These are phyloP conservation scores for Tetranychus piercei DNA, from an alignment of 2,888 invertebrate genomes.

Conservation along the genomic window DNA sequence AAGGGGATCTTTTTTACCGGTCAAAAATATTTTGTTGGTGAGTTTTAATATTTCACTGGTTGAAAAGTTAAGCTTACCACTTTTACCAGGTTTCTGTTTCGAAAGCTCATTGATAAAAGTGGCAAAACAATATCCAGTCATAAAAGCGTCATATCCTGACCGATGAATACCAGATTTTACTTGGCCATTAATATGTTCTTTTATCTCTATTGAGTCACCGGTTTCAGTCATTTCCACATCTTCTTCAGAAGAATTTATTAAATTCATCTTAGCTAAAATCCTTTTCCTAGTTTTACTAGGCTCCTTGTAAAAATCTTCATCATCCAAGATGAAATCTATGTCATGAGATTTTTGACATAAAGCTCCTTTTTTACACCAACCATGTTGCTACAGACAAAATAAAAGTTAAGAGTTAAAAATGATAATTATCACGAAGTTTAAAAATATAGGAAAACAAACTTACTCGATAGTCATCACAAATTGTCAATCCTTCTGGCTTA, in stretches of 20 bases:
- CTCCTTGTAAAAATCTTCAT: constrained; percentile 28
- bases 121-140: constrained; percentile 35
- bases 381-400: not conserved
- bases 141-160: constrained; percentile 36
- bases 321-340: constrained; percentile 33
- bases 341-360: constrained; percentile 33
- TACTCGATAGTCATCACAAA: constrained; percentile 18
- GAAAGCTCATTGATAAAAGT: constrained; percentile 28
- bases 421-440: too few relatives aligned
- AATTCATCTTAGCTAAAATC: constrained; percentile 16
- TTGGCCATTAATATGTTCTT: constrained; percentile 11
- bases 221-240: not conserved
- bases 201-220: not conserved
- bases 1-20: constrained; percentile 2
- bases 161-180: constrained; percentile 30
- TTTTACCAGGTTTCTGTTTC: constrained; percentile 11
- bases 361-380: constrained; percentile 31
- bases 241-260: not conserved
- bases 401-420: too few relatives aligned
- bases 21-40: not conserved
- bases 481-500: not conserved
- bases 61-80: not conserved
- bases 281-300: constrained; percentile 26
- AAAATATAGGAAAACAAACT: too few relatives aligned
- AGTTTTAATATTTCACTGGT: not conserved